phyloP scores from a whole-genome alignment of 2,113 vertebrate species.

The Eudorcas thomsonii region DNA sequence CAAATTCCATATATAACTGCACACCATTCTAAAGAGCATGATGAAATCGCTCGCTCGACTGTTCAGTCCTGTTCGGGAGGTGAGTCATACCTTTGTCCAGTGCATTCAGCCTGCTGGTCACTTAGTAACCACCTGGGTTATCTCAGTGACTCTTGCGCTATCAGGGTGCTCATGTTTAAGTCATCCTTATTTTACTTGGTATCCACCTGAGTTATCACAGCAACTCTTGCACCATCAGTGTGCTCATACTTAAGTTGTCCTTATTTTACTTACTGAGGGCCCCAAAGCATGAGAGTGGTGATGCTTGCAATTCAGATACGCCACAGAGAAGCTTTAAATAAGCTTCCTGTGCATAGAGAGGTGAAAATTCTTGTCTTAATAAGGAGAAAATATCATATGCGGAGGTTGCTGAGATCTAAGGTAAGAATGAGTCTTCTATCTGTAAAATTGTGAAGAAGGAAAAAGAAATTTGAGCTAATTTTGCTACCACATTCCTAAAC shows the following conservation, averaged over 20 bases:
- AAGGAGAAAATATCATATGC: neutral
- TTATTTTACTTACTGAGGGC: neutral
- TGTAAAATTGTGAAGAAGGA: neutral
- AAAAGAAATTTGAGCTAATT: neutral
- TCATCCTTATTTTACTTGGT: neutral
- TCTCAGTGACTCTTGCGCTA: fast-evolving
- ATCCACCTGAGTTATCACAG: neutral
- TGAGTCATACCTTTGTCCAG: neutral
- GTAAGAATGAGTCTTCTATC: neutral
- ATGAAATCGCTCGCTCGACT: neutral
- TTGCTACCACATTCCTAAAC: neutral
- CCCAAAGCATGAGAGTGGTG: neutral
- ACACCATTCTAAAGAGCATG: neutral
- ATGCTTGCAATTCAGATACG: neutral
- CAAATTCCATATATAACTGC: too few relatives aligned
- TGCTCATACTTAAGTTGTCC: neutral
- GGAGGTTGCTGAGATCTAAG: neutral
- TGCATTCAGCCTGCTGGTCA: neutral
- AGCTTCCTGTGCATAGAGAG: neutral
- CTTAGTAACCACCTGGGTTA: neutral
- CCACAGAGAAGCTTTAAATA: neutral
- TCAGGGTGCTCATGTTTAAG: neutral
- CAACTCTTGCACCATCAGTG: neutral
- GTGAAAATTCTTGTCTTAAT: neutral
- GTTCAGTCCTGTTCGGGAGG: neutral